Evolutionary conservation across 2,113 vertebrate genomes (phyloP).

Genomic region (Antigone vipio): DNA sequence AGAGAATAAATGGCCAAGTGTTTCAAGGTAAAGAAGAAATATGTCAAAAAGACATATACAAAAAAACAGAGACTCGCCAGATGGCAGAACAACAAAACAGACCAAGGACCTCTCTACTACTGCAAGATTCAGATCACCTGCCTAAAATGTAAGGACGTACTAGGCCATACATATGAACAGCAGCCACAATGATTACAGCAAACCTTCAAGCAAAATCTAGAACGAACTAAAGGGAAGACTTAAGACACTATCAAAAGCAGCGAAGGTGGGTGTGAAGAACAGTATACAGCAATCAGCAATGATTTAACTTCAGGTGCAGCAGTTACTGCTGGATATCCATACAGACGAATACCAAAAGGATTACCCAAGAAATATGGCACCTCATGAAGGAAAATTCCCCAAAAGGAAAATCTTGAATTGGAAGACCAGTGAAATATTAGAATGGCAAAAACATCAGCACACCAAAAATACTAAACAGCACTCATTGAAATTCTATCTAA

Average conservation of each 20-base stretch:
- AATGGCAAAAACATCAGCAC: neutral
- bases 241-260: neutral
- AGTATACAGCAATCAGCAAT: neutral
- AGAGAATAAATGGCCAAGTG: neutral
- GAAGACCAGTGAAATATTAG: neutral
- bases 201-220: neutral
- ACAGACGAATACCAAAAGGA: neutral
- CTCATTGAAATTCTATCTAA: neutral
- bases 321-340: neutral
- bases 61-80: neutral
- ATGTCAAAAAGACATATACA: neutral
- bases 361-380: neutral
- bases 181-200: rapidly evolving
- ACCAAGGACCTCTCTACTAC: neutral
- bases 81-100: neutral
- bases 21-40: neutral
- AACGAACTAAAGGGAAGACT: neutral
- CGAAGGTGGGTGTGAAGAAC: neutral
- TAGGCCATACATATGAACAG: neutral
- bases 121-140: neutral
- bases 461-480: neutral
- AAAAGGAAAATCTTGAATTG: neutral
- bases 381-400: neutral
- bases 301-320: neutral
- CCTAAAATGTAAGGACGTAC: neutral